Evolutionary conservation across 2,113 vertebrate species (phyloP), one percentile per base, ranked within the genome.

Genomic region (Crotalus viridis): DNA sequence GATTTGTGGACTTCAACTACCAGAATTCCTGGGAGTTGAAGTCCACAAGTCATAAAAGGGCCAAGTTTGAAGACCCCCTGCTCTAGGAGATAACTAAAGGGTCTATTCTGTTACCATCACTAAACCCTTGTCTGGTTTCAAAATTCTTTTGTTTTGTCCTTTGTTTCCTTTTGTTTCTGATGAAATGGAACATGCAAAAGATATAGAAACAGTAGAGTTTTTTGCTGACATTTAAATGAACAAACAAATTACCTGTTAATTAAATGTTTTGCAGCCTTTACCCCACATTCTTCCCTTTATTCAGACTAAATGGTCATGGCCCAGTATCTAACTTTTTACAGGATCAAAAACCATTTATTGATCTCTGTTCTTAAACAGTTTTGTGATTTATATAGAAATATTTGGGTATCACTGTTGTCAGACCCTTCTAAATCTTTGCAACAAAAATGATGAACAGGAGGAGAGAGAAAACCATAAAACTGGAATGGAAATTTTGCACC

Each of bases 381-480:
- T 89, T 89, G 94, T 93, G 94, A 97, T 94, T 74, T 95, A 96
- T 93, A 96, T 93, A 97, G 95, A 92, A 96, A 88, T 96, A 61
- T 43, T 89, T 61, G 55, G 17, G 28, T 43, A 55, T 89, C 94
- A 19, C 64, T 96, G 94, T 96, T 95, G 94, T 94, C 96, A 96
- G 1, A 90, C 91, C 21, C 43, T 93, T 96, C 96, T 95, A 96
- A 97, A 97, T 97, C 98, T 97, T 61, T 96, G 81, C 94, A 96
- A 97, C 87, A 97, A 97, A 94, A 95, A 95, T 92, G 94, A 87
- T 95, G 39, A 96, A 95, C 61, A 94, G 93, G 93, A 96, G 94
- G 95, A 95, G 96, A 95, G 94, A 4, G 12, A 95, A 96, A 97
- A 92, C 95, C 95, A 95, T 96, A 96, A 97, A 97, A 97, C 96